A percentile compares a stretch with the other conserved stretches of the same genome.
Conservation (phyloP, 2,113 vertebrate species). For the Saguinus midas region DNA sequence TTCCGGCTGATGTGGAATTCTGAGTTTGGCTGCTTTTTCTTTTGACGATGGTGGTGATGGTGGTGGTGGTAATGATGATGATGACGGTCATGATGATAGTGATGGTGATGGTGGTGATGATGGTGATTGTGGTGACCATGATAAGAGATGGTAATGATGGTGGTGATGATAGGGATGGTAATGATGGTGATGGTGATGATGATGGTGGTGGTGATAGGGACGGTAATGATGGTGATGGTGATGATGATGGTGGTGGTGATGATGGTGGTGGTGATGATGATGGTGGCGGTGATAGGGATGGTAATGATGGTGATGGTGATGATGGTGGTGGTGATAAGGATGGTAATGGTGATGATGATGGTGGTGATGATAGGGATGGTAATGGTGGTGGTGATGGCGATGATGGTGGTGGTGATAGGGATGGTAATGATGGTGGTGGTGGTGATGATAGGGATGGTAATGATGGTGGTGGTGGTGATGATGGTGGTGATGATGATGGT, state of each 20-base stretch:
- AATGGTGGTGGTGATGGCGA: too few species aligned
- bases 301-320: accelerated
- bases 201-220: accelerated
- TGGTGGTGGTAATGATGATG: neutral
- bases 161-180: accelerated
- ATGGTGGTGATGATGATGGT: accelerated
- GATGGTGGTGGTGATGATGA: accelerated
- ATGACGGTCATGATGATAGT: accelerated
- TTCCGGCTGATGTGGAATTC: neutral
- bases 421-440: too few species aligned
- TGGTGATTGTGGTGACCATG: neutral
- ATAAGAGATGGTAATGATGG: too few species aligned
- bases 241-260: too few species aligned
- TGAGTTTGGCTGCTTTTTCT: neutral
- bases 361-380: too few species aligned
- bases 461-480: accelerated
- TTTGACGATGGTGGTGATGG: neutral
- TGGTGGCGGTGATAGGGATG: too few species aligned
- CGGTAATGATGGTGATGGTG: accelerated
- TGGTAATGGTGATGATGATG: accelerated
- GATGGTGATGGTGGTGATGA: neutral
- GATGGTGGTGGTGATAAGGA: accelerated
- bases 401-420: accelerated
- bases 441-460: accelerated
- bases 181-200: accelerated